These are phyloP conservation scores for Eupsittula cactorum DNA, from an alignment of 2,113 vertebrate genomes.

Conservation along the genomic window DNA sequence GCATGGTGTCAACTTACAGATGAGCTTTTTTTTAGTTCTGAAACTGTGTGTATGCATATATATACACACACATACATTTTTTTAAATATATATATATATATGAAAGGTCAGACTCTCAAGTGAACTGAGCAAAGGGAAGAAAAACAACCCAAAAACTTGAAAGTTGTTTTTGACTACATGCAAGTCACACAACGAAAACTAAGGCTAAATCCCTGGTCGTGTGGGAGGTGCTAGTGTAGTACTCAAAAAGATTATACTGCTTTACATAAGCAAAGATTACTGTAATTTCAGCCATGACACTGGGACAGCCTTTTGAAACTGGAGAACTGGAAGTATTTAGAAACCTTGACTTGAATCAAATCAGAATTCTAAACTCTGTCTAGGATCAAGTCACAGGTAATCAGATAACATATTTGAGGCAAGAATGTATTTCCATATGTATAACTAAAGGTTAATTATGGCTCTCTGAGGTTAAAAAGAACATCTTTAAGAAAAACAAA, in stretches of 20 bases:
- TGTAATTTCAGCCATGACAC: background rate
- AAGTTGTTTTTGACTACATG: background rate
- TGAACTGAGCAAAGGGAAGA: background rate
- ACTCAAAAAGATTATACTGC: background rate
- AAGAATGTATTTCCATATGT: background rate
- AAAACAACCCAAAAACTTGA: background rate
- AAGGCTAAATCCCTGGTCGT: conserved; percentile 1
- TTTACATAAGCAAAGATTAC: background rate
- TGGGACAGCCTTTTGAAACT: background rate
- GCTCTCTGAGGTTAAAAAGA: background rate
- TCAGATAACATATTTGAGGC: background rate
- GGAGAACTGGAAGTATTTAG: background rate
- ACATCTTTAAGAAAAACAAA: background rate
- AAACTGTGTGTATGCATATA: background rate
- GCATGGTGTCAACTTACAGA: background rate
- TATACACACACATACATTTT: background rate
- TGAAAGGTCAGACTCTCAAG: background rate
- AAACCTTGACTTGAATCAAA: background rate
- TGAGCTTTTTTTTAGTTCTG: background rate
- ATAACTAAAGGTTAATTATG: background rate
- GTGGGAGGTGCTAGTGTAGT: conserved; percentile 31
- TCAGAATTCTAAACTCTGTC: background rate
- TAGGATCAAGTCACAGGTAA: background rate
- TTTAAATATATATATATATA: background rate
- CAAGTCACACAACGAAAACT: conserved; percentile 13